Evolutionary conservation across 2,888 invertebrate genomes (phyloP).

Genomic region (Rotaria socialis): DNA sequence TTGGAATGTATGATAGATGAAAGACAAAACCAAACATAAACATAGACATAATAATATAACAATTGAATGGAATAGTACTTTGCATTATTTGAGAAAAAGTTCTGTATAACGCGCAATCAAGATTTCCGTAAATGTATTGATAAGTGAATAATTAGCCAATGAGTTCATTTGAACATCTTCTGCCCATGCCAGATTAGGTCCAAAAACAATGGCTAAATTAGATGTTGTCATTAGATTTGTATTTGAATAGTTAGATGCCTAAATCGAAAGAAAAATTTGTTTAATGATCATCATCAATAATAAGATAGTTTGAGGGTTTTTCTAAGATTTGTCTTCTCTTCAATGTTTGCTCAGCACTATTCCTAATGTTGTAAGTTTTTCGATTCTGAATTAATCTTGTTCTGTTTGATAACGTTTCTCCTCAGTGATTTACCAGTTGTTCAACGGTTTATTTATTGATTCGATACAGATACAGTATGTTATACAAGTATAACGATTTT

Average conservation of each 20-base stretch:
- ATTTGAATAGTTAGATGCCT: conserved; percentile 87
- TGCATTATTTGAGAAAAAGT: conserved; percentile 11
- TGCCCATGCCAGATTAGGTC: conserved; percentile 71
- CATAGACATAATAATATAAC: not conserved
- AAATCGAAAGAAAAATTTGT: conserved; percentile 46
- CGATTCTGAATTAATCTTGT: no score
- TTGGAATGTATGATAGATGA: not conserved
- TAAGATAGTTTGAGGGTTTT: no score
- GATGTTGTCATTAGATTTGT: conserved; percentile 92
- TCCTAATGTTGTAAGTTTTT: no score
- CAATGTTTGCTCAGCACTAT: no score
- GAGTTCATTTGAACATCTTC: not conserved
- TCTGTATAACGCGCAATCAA: conserved; percentile 24
- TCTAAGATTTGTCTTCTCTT: no score
- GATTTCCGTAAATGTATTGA: conserved; percentile 17
- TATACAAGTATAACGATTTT: no score
- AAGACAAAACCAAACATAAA: not conserved
- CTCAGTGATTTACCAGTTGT: no score
- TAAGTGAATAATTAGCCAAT: conserved; percentile 12
- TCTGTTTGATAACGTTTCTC: no score
- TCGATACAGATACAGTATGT: no score
- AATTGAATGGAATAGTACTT: not conserved
- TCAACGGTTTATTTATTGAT: no score
- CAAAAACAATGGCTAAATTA: conserved; percentile 93
- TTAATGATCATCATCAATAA: no score